Evolutionary conservation across 2,113 vertebrate genomes (phyloP).

Genomic region (Aleadryas rufinucha): DNA sequence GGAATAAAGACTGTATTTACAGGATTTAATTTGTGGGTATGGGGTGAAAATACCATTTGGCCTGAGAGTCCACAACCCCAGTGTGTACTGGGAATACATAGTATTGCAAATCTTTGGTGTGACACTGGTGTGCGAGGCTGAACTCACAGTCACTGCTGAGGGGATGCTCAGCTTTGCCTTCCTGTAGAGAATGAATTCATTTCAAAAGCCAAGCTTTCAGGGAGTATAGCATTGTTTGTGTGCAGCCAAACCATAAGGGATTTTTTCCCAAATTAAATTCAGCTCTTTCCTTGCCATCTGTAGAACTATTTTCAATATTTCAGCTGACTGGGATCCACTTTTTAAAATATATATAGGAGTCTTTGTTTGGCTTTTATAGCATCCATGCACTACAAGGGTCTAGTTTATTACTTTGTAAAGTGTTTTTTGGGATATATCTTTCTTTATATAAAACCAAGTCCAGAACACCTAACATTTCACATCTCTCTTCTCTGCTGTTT

Average conservation of each 20-base stretch:
- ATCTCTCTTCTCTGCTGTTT: not conserved
- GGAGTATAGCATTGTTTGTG: not conserved
- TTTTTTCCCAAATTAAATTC: constrained; percentile 12
- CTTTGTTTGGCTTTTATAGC: not conserved
- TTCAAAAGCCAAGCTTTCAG: not conserved
- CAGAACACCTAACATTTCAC: not conserved
- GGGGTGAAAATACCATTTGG: not conserved
- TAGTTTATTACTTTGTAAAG: not conserved
- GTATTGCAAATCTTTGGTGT: not conserved
- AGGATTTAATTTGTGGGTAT: not conserved
- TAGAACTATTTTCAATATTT: constrained; percentile 14
- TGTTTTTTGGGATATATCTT: not conserved
- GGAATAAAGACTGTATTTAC: not conserved
- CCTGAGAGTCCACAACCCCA: not conserved
- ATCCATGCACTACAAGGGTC: not conserved
- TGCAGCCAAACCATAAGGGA: constrained; percentile 2
- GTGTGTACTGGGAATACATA: not conserved
- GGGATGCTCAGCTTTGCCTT: not conserved
- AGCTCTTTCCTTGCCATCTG: not conserved
- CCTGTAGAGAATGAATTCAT: not conserved
- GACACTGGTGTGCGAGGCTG: not conserved
- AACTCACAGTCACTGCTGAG: not conserved
- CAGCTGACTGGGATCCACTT: not conserved
- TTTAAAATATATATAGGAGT: not conserved
- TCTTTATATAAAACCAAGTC: not conserved